phyloP scores from a whole-genome alignment of 2,113 vertebrate species.

The Phocoena sinus region DNA sequence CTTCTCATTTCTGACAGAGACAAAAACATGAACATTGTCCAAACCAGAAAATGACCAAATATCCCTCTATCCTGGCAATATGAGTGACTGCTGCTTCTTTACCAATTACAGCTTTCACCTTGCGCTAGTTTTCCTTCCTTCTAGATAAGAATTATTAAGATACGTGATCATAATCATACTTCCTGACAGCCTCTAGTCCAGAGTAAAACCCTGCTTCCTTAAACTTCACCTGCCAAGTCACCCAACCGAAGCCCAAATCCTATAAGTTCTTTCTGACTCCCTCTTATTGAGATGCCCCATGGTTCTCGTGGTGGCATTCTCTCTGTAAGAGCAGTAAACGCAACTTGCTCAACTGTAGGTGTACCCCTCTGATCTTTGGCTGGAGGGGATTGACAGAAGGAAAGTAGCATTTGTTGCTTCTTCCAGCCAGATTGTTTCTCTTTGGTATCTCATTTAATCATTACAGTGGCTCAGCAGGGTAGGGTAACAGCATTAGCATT shows the following conservation, averaged over 20 bases:
- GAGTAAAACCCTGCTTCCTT: neutral
- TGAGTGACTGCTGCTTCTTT: neutral
- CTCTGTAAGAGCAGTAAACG: neutral
- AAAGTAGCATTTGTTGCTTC: neutral
- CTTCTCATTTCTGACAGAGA: neutral
- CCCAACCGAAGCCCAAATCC: neutral
- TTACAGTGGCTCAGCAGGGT: neutral
- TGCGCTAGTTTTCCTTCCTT: neutral
- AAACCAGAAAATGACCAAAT: neutral
- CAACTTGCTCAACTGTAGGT: neutral
- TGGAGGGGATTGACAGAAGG: neutral
- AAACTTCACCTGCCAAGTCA: neutral
- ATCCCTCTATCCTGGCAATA: neutral
- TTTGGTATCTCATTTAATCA: neutral
- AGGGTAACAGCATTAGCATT: neutral
- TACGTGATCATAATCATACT: neutral
- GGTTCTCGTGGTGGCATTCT: neutral
- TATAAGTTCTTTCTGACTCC: neutral
- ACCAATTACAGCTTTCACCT: neutral
- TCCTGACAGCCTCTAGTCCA: neutral
- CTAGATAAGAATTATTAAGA: neutral
- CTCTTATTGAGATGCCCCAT: neutral
- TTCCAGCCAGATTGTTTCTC: neutral
- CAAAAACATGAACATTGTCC: neutral
- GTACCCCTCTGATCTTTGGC: neutral